Conservation (phyloP, 2,888 invertebrate genomes). For the Ashinkailepas kermadecensis region DNA sequence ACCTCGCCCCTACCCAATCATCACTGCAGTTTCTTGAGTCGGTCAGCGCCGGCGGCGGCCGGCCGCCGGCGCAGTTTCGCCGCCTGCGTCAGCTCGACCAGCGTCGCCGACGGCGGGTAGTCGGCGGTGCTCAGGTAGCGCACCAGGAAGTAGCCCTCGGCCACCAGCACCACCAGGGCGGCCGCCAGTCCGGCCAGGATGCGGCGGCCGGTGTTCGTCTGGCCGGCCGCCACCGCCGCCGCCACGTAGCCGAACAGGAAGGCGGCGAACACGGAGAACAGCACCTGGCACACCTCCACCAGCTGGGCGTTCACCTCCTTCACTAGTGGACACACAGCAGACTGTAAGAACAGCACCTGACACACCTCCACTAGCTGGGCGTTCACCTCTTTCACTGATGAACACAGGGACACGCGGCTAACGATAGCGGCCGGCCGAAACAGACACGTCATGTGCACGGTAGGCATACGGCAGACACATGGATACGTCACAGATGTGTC, state of each 20-base stretch:
- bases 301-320: constrained; percentile 10
- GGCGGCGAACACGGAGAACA: constrained; percentile 1
- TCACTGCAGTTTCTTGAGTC: too few relatives aligned
- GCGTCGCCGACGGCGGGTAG: background rate
- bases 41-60: too few relatives aligned
- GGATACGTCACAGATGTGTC: too few relatives aligned
- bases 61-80: too few relatives aligned
- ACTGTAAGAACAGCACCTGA: background rate
- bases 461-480: too few relatives aligned
- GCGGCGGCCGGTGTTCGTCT: background rate
- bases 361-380: constrained; percentile 4
- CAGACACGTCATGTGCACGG: too few relatives aligned
- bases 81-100: background rate
- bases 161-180: constrained; percentile 1
- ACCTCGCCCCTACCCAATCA: too few relatives aligned
- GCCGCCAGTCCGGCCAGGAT: background rate
- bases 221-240: background rate
- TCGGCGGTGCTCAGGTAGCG: constrained; percentile 2
- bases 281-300: constrained; percentile 15
- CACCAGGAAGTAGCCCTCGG: constrained; percentile 10
- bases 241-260: constrained; percentile 23
- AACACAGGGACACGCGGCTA: too few relatives aligned
- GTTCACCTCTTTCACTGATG: background rate
- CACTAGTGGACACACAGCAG: background rate
- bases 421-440: too few relatives aligned